Conservation (phyloP, 2,888 invertebrate species). For the Lagria hirta region DNA sequence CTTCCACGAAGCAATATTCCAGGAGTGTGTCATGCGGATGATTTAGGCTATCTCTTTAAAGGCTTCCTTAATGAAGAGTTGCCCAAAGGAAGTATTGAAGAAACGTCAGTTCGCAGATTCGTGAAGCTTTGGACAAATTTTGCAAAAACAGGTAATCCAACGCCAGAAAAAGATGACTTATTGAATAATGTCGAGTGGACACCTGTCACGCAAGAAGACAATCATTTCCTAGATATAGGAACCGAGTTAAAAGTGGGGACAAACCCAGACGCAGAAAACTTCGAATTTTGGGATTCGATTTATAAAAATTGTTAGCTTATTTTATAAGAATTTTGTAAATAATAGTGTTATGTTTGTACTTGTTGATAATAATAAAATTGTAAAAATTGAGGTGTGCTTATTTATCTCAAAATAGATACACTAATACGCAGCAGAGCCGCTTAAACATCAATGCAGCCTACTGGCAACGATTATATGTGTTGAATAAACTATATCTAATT, state of each 20-base stretch:
- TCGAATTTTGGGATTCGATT: conserved; percentile 45
- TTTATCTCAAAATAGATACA: too few species aligned
- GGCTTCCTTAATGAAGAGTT: conserved; percentile 35
- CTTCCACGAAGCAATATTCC: conserved; percentile 29
- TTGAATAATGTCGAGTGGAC: neutral
- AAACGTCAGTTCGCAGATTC: conserved; percentile 40
- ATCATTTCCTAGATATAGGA: neutral
- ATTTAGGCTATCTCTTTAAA: conserved; percentile 44
- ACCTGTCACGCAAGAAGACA: neutral
- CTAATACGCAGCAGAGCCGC: too few species aligned
- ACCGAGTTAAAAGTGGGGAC: neutral
- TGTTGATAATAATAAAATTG: too few species aligned
- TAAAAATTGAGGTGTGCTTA: too few species aligned
- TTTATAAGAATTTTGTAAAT: too few species aligned
- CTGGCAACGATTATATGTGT: too few species aligned
- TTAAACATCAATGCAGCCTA: too few species aligned
- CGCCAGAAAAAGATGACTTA: conserved; percentile 32
- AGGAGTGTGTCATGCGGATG: conserved; percentile 47
- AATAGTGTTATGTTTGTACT: too few species aligned
- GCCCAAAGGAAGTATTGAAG: conserved; percentile 33
- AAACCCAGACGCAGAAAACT: conserved; percentile 34
- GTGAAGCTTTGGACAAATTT: conserved; percentile 49
- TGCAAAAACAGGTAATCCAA: conserved; percentile 44
- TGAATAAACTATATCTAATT: too few species aligned
- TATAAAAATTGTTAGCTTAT: too few species aligned